Evolutionary conservation across 2,797 vertebrate species (phyloP).

Genomic region (Melanotaenia pygmaea): DNA sequence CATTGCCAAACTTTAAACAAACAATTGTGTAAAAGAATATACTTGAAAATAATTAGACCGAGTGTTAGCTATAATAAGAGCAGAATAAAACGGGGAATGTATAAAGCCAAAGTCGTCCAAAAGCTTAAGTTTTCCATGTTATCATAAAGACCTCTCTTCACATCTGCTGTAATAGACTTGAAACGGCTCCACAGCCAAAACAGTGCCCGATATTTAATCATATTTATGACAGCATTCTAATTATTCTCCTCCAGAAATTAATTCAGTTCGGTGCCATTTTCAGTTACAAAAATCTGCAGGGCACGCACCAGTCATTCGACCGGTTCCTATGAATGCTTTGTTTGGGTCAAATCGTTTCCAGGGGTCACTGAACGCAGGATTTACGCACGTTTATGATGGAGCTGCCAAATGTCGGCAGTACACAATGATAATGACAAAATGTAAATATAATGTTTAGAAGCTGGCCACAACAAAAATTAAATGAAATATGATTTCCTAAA

Average conservation of each 20-base stretch:
- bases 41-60: too few species aligned
- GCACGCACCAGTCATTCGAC: slow-evolving; percentile 39
- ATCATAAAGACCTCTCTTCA: background rate
- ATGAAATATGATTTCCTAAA: background rate
- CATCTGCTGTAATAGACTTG: background rate
- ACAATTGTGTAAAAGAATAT: too few species aligned
- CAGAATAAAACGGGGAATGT: too few species aligned
- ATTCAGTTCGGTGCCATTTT: slow-evolving; percentile 33
- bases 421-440: background rate
- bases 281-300: slow-evolving; percentile 15
- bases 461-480: background rate
- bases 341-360: slow-evolving; percentile 56
- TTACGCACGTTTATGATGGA: slow-evolving; percentile 1
- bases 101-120: too few species aligned
- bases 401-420: background rate
- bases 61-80: too few species aligned
- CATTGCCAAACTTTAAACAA: too few species aligned
- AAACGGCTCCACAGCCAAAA: background rate
- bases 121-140: background rate
- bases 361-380: slow-evolving; percentile 47
- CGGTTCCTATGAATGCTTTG: slow-evolving; percentile 12
- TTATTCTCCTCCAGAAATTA: slow-evolving; percentile 27
- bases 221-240: background rate
- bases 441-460: background rate
- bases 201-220: background rate